phyloP scores from a whole-genome alignment of 2,113 vertebrate genomes.

The Catagonus wagneri region DNA sequence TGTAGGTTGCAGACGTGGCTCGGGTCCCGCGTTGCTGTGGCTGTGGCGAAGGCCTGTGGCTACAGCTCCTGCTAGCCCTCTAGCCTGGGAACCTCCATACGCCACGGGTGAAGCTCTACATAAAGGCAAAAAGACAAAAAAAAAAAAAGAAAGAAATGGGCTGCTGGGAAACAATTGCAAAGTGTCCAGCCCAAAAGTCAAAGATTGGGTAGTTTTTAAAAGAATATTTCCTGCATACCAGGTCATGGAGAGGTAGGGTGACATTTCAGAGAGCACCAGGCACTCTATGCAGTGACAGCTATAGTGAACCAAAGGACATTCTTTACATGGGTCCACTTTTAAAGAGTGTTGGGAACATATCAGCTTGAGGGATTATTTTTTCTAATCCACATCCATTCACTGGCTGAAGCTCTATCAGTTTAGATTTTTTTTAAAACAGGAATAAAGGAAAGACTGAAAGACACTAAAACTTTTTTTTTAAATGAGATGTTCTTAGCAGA shows the following conservation, averaged over 20 bases:
- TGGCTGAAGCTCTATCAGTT: slow-evolving; percentile 25
- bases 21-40: too few species aligned
- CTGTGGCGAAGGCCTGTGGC: too few species aligned
- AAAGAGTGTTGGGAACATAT: slow-evolving; percentile 49
- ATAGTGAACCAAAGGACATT: slow-evolving; percentile 32
- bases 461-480: slow-evolving; percentile 17
- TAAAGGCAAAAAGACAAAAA: too few species aligned
- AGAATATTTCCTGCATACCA: not conserved
- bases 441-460: slow-evolving; percentile 18
- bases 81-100: too few species aligned
- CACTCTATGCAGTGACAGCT: not conserved
- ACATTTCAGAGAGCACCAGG: slow-evolving; percentile 35
- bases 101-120: too few species aligned
- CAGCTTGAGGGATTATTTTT: slow-evolving; percentile 18
- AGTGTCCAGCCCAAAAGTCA: not conserved
- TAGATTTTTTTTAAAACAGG: slow-evolving; percentile 42
- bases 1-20: too few species aligned
- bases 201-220: not conserved
- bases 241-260: not conserved
- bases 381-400: slow-evolving; percentile 53
- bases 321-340: slow-evolving; percentile 34
- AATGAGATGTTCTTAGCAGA: slow-evolving; percentile 39
- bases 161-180: not conserved
- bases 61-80: too few species aligned
- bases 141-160: not conserved